phyloP scores from a whole-genome alignment of 2,113 vertebrate species.

The Fregetta grallaria region DNA sequence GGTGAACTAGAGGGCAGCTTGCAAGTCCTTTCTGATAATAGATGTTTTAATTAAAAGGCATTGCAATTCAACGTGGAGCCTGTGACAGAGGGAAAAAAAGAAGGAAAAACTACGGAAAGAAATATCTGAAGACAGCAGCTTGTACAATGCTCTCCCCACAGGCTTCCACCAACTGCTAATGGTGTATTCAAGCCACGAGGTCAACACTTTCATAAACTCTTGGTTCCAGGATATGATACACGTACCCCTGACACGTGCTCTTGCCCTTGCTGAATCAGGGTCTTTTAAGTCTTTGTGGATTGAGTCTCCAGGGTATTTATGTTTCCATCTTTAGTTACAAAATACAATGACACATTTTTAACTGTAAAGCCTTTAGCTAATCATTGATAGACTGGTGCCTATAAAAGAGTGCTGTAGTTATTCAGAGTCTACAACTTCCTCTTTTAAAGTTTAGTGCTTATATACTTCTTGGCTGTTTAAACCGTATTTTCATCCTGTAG shows the following conservation, averaged over 20 bases:
- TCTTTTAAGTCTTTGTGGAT: not conserved
- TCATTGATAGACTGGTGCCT: not conserved
- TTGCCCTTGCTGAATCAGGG: not conserved
- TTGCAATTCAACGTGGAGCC: not conserved
- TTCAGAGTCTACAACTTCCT: not conserved
- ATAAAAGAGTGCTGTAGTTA: not conserved
- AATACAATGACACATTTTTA: not conserved
- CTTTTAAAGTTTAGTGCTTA: not conserved
- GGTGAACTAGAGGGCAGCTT: not conserved
- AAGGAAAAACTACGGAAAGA: not conserved
- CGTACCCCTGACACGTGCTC: not conserved
- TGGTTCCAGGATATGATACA: not conserved
- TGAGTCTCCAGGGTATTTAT: not conserved
- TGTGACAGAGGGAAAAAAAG: not conserved
- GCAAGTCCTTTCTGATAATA: not conserved
- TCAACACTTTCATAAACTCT: not conserved
- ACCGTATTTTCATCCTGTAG: not conserved
- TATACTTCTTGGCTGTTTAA: not conserved
- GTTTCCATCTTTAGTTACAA: constrained; percentile 20
- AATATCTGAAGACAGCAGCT: not conserved
- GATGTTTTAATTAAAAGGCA: not conserved
- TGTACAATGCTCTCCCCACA: not conserved
- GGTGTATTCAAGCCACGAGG: not conserved
- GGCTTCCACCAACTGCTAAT: not conserved
- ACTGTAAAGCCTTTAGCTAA: constrained; percentile 2